Evolutionary conservation across 2,113 vertebrate genomes (phyloP), one percentile per base, ranked within the genome.

Genomic region (Neofelis nebulosa): DNA sequence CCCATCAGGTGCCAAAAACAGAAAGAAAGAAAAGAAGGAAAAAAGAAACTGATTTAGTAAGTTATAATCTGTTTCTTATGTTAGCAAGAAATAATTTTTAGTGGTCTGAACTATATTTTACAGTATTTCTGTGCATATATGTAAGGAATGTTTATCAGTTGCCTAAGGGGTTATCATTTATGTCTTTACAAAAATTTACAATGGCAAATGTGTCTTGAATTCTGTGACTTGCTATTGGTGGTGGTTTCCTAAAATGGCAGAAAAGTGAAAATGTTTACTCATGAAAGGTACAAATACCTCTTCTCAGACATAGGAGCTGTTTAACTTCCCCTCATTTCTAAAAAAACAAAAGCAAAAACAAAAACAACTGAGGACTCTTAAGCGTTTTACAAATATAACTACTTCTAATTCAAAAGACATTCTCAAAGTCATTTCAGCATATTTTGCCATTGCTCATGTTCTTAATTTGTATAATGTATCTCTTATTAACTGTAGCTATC

Each of bases 11-110:
- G 16, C 98, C 99, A 92, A 99, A 99, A 99, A 99, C 99, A 0
- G 99, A 99, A 98, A 99, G 99, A 79, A 99, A 99, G 95, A 99
- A 99, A 98, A 99, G 99, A 94, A 99, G 99, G 93, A 99, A 99
- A 98, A 99, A 99, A 97, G 99, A 99, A 98, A 96, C 97, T 0
- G 99, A 99, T 97, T 98, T 99, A 97, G 99, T 99, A 98, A 99
- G 99, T 99, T 96, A 78, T 91, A 69, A 33, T 68, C 0, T 93
- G 7, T 82, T 76, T 96, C 94, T 73, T 83, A 45, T 96, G 19
- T 89, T 87, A 52, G 15, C 10, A 38, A 86, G 50, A 57, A 61
- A 31, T 80, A 90, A 69, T 74, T 66, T 89, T 96, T 76, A 89
- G 8, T 55, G 38, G 18, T 84, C 38, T 95, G 25, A 97, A 86